Percentiles rank a stretch among this genome's conserved stretches.
These are phyloP conservation scores for Perizoma affinitatum DNA, from an alignment of 2,888 invertebrate species.

Conservation along the genomic window DNA sequence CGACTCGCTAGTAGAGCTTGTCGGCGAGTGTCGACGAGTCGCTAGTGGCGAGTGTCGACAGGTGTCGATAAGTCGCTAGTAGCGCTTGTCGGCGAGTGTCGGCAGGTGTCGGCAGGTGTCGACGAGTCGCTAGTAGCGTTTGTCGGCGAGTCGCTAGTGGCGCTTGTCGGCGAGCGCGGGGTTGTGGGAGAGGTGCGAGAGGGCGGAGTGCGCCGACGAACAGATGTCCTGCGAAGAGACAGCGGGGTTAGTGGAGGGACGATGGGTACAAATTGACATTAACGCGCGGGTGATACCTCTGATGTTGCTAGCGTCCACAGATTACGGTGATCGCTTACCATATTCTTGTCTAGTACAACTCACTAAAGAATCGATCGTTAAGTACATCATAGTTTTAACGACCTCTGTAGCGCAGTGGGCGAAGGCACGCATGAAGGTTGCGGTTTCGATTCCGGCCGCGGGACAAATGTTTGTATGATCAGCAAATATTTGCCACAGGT, in stretches of 20 bases:
- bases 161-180: conserved; percentile 58
- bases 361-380: too few relatives aligned
- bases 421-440: too few relatives aligned
- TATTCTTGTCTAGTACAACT: too few relatives aligned
- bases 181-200: conserved; percentile 77
- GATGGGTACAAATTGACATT: conserved; percentile 95
- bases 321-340: too few relatives aligned
- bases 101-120: background rate
- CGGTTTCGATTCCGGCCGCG: too few relatives aligned
- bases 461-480: too few relatives aligned
- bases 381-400: too few relatives aligned
- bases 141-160: conserved; percentile 47
- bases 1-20: conserved; percentile 71
- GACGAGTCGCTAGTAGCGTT: conserved; percentile 60
- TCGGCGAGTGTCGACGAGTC: conserved; percentile 84
- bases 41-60: background rate
- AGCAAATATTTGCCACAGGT: too few relatives aligned
- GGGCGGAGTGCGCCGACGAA: conserved; percentile 83
- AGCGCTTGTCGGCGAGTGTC: background rate
- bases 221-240: conserved; percentile 62
- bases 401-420: too few relatives aligned
- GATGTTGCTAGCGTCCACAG: too few relatives aligned
- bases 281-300: conserved; percentile 85
- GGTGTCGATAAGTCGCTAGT: conserved; percentile 5
- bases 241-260: background rate